phyloP scores from a whole-genome alignment of 2,888 invertebrate genomes.

The Crepidodera aurea region DNA sequence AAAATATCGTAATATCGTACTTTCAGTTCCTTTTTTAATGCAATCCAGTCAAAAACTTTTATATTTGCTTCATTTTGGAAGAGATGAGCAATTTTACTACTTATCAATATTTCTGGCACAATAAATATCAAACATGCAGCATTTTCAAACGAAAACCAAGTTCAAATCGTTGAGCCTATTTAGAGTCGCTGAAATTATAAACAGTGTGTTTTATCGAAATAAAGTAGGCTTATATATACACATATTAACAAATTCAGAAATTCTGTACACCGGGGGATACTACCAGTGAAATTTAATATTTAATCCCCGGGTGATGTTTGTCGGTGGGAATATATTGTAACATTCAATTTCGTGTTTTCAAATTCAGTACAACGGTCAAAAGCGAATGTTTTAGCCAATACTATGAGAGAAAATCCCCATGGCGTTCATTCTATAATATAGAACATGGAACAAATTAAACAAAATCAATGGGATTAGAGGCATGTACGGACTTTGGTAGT shows the following conservation, averaged over 20 bases:
- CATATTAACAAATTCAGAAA: slow-evolving; percentile 19
- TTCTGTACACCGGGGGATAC: slow-evolving; percentile 16
- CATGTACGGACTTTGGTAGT: no score
- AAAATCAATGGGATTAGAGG: background rate
- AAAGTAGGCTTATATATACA: background rate
- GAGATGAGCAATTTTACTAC: no score
- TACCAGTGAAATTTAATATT: slow-evolving; percentile 18
- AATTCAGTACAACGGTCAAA: slow-evolving; percentile 7
- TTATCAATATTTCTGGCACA: no score
- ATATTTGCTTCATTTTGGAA: no score
- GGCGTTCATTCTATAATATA: slow-evolving; percentile 1
- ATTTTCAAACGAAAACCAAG: no score
- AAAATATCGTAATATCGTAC: no score
- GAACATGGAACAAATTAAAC: slow-evolving; percentile 8
- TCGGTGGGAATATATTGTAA: slow-evolving; percentile 9
- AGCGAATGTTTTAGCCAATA: background rate
- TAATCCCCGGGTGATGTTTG: slow-evolving; percentile 23
- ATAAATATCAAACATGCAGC: no score
- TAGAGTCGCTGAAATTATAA: no score
- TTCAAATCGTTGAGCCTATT: no score
- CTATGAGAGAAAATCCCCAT: slow-evolving; percentile 2
- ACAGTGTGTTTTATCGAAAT: background rate
- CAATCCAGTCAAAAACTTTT: no score
- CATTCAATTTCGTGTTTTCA: slow-evolving; percentile 24
- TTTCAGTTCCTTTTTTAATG: no score